Conservation (phyloP, 2,888 invertebrate genomes). For the Xestia ashworthii region DNA sequence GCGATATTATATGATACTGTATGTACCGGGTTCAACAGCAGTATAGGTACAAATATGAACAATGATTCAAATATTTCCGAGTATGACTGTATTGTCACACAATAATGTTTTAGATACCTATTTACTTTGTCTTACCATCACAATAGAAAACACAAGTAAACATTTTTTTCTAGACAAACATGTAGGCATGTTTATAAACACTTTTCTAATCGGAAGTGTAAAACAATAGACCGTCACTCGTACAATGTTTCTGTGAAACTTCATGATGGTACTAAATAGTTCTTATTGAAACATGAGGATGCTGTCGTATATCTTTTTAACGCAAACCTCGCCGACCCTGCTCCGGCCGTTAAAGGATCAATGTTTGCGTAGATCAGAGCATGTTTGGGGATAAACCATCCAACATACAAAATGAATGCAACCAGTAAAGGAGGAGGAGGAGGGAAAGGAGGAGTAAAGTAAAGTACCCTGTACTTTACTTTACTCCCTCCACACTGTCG, state of each 20-base stretch:
- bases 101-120: background rate
- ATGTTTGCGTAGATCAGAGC: too few species aligned
- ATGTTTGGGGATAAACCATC: background rate
- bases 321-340: too few species aligned
- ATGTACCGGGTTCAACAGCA: background rate
- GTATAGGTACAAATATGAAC: slow-evolving; percentile 24
- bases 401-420: background rate
- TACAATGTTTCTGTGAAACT: background rate
- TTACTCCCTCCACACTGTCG: background rate
- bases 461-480: background rate
- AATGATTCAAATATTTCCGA: slow-evolving; percentile 10
- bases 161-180: background rate
- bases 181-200: slow-evolving; percentile 2
- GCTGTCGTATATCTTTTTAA: background rate
- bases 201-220: background rate
- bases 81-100: slow-evolving; percentile 7
- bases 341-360: too few species aligned
- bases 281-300: background rate
- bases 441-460: too few species aligned
- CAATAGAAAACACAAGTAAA: slow-evolving; percentile 25
- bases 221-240: background rate
- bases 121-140: slow-evolving; percentile 22
- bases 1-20: too few species aligned
- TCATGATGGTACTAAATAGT: background rate
- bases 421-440: too few species aligned